Evolutionary conservation across 2,888 invertebrate genomes (phyloP).

Genomic region (Polydrusus pterygomalis): DNA sequence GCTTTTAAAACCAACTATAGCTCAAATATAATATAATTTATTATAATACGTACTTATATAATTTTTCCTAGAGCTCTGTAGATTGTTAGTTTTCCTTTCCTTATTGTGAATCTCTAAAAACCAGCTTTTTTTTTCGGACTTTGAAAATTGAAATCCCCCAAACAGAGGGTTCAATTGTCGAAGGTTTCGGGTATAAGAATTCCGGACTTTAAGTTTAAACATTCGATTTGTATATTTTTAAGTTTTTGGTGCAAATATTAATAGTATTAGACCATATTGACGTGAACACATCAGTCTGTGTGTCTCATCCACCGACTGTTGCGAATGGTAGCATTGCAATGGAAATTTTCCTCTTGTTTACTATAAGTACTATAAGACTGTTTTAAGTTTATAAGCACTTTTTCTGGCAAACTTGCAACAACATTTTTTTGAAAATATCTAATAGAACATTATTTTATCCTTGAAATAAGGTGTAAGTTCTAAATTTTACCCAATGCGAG

Average conservation of each 20-base stretch:
- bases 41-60: constrained; percentile 45
- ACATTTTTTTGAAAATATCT: background rate
- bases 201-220: constrained; percentile 33
- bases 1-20: constrained; percentile 51
- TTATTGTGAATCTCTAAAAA: constrained; percentile 4
- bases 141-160: too few relatives aligned
- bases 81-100: constrained; percentile 32
- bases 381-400: constrained; percentile 20
- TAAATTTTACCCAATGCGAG: too few relatives aligned
- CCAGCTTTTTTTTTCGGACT: background rate
- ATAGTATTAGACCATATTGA: constrained; percentile 46
- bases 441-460: too few relatives aligned
- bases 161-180: too few relatives aligned
- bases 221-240: constrained; percentile 49
- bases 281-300: constrained; percentile 28
- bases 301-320: constrained; percentile 28
- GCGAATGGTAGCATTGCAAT: constrained; percentile 36
- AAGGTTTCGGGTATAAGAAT: constrained; percentile 44
- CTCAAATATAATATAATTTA: constrained; percentile 55
- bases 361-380: constrained; percentile 5
- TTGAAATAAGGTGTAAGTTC: too few relatives aligned
- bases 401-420: background rate
- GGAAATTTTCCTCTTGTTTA: constrained; percentile 17
- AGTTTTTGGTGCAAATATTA: constrained; percentile 63
- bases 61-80: constrained; percentile 30